Evolutionary conservation across 2,888 invertebrate genomes (phyloP), one percentile per base, ranked within the genome.

Genomic region (Elegia similella): DNA sequence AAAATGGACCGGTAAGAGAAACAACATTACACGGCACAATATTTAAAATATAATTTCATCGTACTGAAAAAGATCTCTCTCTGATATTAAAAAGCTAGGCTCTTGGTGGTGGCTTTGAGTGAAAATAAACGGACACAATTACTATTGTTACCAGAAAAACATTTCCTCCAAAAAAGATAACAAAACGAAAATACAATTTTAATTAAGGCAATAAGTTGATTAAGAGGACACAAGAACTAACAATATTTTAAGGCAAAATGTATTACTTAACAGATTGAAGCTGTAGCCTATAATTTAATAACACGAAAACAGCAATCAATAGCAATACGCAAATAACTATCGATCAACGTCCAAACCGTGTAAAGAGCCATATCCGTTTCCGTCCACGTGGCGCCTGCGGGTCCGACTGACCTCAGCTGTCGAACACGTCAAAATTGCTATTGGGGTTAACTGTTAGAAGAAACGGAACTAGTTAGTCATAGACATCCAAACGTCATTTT

Each of bases 331-430:
- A 72, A 73, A 76, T 73, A 62, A 56, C 64, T 62, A 78, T 73
- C 75, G 68, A 80, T 77, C 76, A 76, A 71, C 66, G 77, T 75
- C 76, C 70, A 66, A 67, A 61, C 58, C 57, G 55, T 64, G 73
- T 75, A 71, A 74, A 72, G 66, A 66, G 69, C 70, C 62, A 75
- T 75, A 73, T 82, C 78, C 78, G 78, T 78, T 82, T 85, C 83
- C 81, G 76, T 68, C 66, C 58, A 63, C 56, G 63, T 59, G 59
- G 55, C 62, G 59, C 53, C 56, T 30, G 30, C 13, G 13, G 30
- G 42, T 10, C 42, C 46, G 43, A 29, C 10, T 71, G 70, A 71
- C 70, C 76, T 73, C 69, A 62, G 52, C 64, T 68, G 70, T 76
- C 72, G 72, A 72, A 68, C 67, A 65, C 65, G 62, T 66, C 63